These are phyloP conservation scores for Acromyrmex heyeri DNA, from an alignment of 1,140 invertebrate genomes.

Conservation along the genomic window DNA sequence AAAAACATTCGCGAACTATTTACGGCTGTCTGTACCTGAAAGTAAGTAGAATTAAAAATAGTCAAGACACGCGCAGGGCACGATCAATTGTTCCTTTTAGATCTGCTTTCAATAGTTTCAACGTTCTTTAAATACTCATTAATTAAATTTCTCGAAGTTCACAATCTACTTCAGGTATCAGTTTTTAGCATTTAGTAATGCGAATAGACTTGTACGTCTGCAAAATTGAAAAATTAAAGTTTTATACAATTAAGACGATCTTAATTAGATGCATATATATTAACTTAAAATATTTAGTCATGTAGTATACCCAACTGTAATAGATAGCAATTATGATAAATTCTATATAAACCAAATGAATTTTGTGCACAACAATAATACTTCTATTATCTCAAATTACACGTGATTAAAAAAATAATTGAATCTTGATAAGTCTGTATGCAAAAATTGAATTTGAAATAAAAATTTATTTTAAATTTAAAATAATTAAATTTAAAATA, in stretches of 20 bases:
- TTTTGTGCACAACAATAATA: background rate
- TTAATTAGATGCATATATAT: background rate
- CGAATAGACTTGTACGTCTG: background rate
- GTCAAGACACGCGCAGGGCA: background rate
- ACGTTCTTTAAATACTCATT: conserved; percentile 23
- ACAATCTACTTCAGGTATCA: background rate
- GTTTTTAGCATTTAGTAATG: conserved; percentile 23
- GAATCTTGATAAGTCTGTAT: background rate
- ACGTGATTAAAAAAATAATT: background rate
- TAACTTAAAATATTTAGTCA: background rate
- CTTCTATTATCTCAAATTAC: background rate
- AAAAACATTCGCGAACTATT: background rate
- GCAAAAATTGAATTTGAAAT: background rate
- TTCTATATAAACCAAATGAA: background rate
- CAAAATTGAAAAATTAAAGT: background rate
- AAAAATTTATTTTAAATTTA: background rate
- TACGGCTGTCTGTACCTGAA: background rate
- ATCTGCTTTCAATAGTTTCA: conserved; percentile 21
- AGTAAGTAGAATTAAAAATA: conserved; percentile 22
- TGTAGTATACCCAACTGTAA: background rate
- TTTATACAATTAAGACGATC: background rate
- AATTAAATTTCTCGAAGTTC: conserved; percentile 7
- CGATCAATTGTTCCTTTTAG: conserved; percentile 27
- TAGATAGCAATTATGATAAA: background rate
- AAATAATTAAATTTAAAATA: background rate